These are phyloP conservation scores for Speoplatyrhinus poulsoni DNA, from an alignment of 2,113 vertebrate genomes.

Conservation along the genomic window DNA sequence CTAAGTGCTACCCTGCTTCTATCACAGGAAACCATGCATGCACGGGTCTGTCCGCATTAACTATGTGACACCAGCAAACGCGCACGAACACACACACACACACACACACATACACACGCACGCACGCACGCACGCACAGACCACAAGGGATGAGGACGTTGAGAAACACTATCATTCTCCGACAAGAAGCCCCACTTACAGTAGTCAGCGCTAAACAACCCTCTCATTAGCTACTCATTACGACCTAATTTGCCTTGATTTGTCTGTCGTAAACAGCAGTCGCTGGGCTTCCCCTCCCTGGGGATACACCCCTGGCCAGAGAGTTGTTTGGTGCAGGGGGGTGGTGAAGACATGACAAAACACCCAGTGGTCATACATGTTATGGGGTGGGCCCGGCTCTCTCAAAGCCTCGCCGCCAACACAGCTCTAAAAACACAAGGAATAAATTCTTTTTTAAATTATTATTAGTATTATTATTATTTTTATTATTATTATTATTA, in stretches of 20 bases:
- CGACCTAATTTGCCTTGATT: conserved; percentile 49
- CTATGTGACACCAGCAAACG: background rate
- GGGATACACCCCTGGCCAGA: conserved; percentile 1
- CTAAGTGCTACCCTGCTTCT: conserved; percentile 30
- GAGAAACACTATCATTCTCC: conserved; percentile 46
- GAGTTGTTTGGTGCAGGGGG: too few species aligned
- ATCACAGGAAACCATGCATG: conserved; percentile 23
- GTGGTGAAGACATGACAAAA: background rate
- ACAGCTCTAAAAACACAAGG: background rate
- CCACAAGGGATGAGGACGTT: conserved; percentile 15
- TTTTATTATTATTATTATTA: too few species aligned
- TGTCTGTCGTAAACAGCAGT: conserved; percentile 27
- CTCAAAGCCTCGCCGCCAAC: background rate
- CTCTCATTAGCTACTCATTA: conserved; percentile 58
- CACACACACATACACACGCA: conserved; percentile 10
- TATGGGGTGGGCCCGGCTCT: background rate
- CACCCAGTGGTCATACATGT: conserved; percentile 1
- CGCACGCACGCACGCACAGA: conserved; percentile 12
- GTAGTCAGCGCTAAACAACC: conserved; percentile 51
- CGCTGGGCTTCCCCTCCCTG: conserved; percentile 9
- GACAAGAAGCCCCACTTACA: conserved; percentile 45
- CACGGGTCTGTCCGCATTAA: conserved; percentile 19
- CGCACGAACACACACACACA: background rate
- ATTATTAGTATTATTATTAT: too few species aligned
- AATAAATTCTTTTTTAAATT: too few species aligned